Evolutionary conservation across 2,113 vertebrate species (phyloP), one percentile per base, ranked within the genome.

Genomic region (Mustela nigripes): DNA sequence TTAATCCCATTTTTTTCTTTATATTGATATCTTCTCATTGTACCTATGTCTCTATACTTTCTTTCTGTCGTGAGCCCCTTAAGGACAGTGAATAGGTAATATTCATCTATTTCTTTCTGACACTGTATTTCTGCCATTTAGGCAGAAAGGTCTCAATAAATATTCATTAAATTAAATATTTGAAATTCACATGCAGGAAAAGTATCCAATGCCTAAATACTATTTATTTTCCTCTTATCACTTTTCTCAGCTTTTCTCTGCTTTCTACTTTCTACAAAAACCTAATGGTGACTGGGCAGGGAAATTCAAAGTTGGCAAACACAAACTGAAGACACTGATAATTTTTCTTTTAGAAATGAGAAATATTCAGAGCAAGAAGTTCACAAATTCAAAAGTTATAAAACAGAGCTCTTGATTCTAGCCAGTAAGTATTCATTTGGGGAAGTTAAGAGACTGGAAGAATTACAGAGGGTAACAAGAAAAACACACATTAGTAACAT

Each of bases 201-300:
- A 91, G 89, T 87, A 67, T 7, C 16, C 42, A n/a, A n/a, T 58
- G 15, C 50, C 22, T 76, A 92, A 90, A 24, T 39, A 82, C 45
- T 65, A 4, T 65, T 82, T 89, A 82, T 95, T 96, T 84, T 95
- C 60, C 12, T 94, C 50, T 92, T 63, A 81, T 81, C 39, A 91
- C 42, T 79, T 89, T 63, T 81, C 10, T 94, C 50, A 84, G 62
- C 16, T 60, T 76, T 80, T 88, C 62, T 82, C 45, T 82, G 79
- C 28, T 62, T 94, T 89, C 48, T 91, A 33, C 82, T 91, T 87
- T 48, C 73, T 87, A 22, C 60, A 85, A 94, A 96, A 65, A 78
- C 28, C n/a, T 74, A 82, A 94, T 18, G 18, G 60, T 84, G 80
- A 42, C 48, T n/a, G 8, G 28, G 8, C 56, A 88, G 39, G 39